Base-by-base conservation (phyloP, 2,888 invertebrate genomes). In the Hemaris fuciformis region DNA sequence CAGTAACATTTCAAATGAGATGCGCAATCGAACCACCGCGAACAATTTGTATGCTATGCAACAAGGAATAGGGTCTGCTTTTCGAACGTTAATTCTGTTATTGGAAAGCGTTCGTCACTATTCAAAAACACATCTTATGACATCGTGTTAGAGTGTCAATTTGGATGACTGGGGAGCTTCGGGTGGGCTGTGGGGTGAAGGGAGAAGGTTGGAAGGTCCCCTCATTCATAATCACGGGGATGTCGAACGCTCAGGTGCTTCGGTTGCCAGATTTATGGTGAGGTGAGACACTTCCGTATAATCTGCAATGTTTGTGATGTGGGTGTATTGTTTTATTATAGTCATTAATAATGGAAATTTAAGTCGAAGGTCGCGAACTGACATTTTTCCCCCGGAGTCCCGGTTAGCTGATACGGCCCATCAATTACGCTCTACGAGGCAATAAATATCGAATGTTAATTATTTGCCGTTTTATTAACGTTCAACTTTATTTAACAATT, bases 231-330 rank as follows among this genome's bases (percentile, higher is more conserved):
- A 89, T 87, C 86, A 84, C 84, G 77, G 84, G 85, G 81, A 83
- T 80, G 88, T 88, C 86, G 87, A 87, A 87, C 85, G 88, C 89
- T 87, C 90, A 90, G 90, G 89, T 91, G 91, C 88, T 87, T 85
- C 81, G 84, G 86, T 84, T 85, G 86, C 85, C 84, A 87, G 88
- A 90, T 90, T 89, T 90, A 90, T 89, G 80, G 88, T 79, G 83
- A 86, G 85, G 88, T 84, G 86, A 87, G 84, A 83, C 83, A 82
- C 84, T 76, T 80, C 80, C 74, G 77, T 80, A 83, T 88, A 87
- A 88, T 87, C 83, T 83, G 77, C 80, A 80, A 83, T 86, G 80
- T 84, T 85, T 83, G 81, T 79, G 76, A 71, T 68, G 67, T 67
- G 68, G 66, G 72, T 69, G 66, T 72, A 78, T 73, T 79, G 75